phyloP scores from a whole-genome alignment of 2,888 invertebrate genomes.

The Chrysodeixis includens region DNA sequence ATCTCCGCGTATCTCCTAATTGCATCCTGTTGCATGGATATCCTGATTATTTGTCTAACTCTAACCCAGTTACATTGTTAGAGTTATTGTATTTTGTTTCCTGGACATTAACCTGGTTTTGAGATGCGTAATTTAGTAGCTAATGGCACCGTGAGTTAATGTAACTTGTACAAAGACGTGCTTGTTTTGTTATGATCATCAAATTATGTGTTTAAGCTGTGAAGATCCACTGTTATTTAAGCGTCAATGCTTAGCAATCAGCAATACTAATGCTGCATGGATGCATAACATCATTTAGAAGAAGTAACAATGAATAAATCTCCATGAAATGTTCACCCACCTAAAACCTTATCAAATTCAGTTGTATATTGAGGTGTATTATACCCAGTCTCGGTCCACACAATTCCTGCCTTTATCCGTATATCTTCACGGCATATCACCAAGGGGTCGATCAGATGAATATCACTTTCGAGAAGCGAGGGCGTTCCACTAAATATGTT shows the following conservation, averaged over 20 bases:
- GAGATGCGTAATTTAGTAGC: conserved; percentile 9
- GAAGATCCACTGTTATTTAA: background rate
- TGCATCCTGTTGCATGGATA: conserved; percentile 47
- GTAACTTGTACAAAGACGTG: background rate
- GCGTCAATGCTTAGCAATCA: background rate
- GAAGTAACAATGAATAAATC: background rate
- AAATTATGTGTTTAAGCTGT: background rate
- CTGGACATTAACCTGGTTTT: conserved; percentile 12
- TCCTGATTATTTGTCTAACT: conserved; percentile 39
- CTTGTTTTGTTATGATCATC: background rate
- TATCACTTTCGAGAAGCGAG: conserved; percentile 32
- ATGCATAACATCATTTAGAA: background rate
- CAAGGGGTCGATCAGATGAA: conserved; percentile 38
- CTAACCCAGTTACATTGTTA: conserved; percentile 42
- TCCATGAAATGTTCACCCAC: background rate
- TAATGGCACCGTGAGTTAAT: background rate
- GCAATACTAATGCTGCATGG: background rate
- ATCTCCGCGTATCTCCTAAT: conserved; percentile 52
- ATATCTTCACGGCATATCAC: conserved; percentile 20
- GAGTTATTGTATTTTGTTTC: conserved; percentile 37
- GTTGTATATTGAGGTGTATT: background rate
- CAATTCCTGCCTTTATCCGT: conserved; percentile 2
- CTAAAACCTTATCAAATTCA: background rate
- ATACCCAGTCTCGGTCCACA: background rate
- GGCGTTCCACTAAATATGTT: conserved; percentile 46